Evolutionary conservation across 2,888 invertebrate species (phyloP), one percentile per base, ranked within the genome.

Genomic region (Eristalis pertinax): DNA sequence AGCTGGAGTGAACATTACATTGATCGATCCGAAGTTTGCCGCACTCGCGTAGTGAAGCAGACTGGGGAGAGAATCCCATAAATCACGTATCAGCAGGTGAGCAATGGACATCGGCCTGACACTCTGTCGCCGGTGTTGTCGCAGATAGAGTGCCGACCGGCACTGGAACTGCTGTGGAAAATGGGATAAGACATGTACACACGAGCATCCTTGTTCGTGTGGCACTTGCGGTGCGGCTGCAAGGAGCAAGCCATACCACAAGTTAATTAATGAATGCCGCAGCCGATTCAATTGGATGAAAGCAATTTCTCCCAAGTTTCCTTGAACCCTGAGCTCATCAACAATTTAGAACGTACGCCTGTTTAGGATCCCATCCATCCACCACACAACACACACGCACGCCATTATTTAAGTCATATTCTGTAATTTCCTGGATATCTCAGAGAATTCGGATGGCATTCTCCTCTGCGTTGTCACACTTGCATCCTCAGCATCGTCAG

Each of bases 401-500:
- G 22, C 62, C 29, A 38, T 82, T 62, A 76, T 72, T 76, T 82
- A 62, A 72, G 62, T 72, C 58, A 22, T 63, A 19, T 63, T 77
- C 63, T 38, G 68, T 73, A 83, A 83, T 83, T 73, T 78, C 73
- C 72, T 63, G 56, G 68, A 69, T 26, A 35, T 35, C 64, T 15
- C n/a, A 38, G 60, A 41, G 41, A 73, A 29, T 63, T 58, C 41
- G 29, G 56, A 1, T 41, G 58, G 73, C 62, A 77, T 77, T 68
- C 62, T 68, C n/a, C 63, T 73, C 22, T 43, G 5, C 11, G 67
- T 72, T 73, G 58, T 69, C 73, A 78, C 43, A n/a, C 72, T 74
- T 78, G 68, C 83, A 78, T 77, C 58, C 58, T 26, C 67, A n/a
- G 43, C 83, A 78, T 77, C 63, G 64, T 26, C 67, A n/a, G 43